These are phyloP conservation scores for Limenitis camilla DNA, from an alignment of 2,888 invertebrate genomes.

Conservation along the genomic window DNA sequence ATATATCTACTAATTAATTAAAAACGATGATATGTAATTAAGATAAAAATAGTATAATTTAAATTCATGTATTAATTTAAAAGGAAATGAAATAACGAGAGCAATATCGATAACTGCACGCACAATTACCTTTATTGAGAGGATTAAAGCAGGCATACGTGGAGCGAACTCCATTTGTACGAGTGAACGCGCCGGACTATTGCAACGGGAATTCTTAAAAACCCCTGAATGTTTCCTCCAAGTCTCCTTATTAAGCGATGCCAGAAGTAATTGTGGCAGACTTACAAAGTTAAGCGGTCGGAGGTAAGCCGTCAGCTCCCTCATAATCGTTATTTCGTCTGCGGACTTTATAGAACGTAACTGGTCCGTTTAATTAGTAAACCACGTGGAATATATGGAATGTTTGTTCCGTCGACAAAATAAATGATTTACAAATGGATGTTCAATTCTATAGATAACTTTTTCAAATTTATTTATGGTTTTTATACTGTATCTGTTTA, in stretches of 20 bases:
- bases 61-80: constrained; percentile 28
- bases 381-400: not conserved
- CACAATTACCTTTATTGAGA: constrained; percentile 58
- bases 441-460: no score
- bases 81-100: constrained; percentile 42
- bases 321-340: constrained; percentile 72
- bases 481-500: no score
- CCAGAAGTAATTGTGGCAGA: constrained; percentile 65
- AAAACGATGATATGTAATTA: no score
- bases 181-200: constrained; percentile 30
- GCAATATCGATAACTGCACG: constrained; percentile 58
- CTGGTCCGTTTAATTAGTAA: constrained; percentile 4
- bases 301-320: constrained; percentile 54
- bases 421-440: no score
- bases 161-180: constrained; percentile 44
- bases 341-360: constrained; percentile 63
- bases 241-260: constrained; percentile 60
- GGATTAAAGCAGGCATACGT: constrained; percentile 55
- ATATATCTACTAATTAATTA: no score
- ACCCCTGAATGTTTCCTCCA: constrained; percentile 47
- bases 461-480: no score
- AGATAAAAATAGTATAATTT: no score
- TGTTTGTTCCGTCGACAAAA: no score
- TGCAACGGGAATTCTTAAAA: constrained; percentile 52
- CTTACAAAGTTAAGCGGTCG: constrained; percentile 67